A percentile compares a stretch with the other conserved stretches of the same genome.
phyloP scores from a whole-genome alignment of 1,140 invertebrate genomes.

The Caenorhabditis briggsae region DNA sequence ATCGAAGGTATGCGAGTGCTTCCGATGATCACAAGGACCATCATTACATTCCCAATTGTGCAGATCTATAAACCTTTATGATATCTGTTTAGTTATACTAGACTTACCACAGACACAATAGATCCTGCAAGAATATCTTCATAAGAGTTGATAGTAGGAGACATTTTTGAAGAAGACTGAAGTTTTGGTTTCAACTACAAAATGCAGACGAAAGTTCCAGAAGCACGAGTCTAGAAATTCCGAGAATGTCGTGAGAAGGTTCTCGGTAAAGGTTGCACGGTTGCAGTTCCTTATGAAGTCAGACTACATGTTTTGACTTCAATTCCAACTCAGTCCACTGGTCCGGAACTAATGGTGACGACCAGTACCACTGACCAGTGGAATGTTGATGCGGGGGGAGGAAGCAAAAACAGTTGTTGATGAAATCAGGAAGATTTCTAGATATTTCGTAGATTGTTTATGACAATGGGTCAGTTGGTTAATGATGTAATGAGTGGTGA shows the following conservation, averaged over 20 bases:
- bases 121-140: constrained; percentile 3
- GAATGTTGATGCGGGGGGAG: neutral
- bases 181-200: neutral
- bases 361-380: constrained; percentile 1
- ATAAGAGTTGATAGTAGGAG: neutral
- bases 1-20: constrained; percentile 2
- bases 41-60: neutral
- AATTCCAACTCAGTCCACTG: neutral
- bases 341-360: constrained; percentile 12
- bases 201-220: neutral
- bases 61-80: too few species aligned
- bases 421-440: too few species aligned
- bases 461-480: too few species aligned
- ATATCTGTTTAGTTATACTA: neutral
- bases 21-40: neutral
- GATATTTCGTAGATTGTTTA: too few species aligned
- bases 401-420: too few species aligned
- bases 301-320: neutral
- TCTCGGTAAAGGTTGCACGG: neutral
- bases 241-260: neutral
- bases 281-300: neutral
- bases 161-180: neutral
- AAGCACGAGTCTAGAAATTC: neutral
- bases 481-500: too few species aligned
- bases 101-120: neutral